phyloP scores from a whole-genome alignment of 1,140 invertebrate species.

The Arion vulgaris region DNA sequence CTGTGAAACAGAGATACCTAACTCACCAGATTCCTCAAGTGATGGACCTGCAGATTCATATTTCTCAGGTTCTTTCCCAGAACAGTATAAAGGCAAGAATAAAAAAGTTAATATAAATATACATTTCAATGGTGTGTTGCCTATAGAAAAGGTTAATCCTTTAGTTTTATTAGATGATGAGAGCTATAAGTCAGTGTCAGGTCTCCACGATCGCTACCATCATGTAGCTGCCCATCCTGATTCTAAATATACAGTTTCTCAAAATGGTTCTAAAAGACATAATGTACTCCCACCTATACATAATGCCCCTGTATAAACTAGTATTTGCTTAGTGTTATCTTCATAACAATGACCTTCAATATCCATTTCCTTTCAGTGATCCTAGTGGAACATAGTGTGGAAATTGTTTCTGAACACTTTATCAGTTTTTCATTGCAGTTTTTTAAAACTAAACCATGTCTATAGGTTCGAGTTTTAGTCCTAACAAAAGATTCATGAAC shows the following conservation, averaged over 20 bases:
- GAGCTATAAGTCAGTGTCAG: constrained; percentile 20
- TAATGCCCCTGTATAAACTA: not conserved
- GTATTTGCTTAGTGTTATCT: too few relatives aligned
- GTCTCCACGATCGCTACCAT: constrained; percentile 43
- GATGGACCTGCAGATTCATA: constrained; percentile 51
- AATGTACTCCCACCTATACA: constrained; percentile 67
- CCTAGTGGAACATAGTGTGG: too few relatives aligned
- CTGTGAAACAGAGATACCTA: constrained; percentile 15
- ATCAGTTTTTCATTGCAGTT: too few relatives aligned
- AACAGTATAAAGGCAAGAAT: constrained; percentile 48
- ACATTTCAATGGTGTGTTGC: constrained; percentile 48
- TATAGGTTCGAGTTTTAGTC: too few relatives aligned
- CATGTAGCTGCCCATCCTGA: constrained; percentile 47
- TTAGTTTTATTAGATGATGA: constrained; percentile 51
- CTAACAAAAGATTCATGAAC: too few relatives aligned
- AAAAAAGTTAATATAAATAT: constrained; percentile 14
- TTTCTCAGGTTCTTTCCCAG: constrained; percentile 61
- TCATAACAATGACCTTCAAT: too few relatives aligned
- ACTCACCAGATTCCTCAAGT: constrained; percentile 60
- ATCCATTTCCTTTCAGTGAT: too few relatives aligned
- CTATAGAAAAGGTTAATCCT: constrained; percentile 59
- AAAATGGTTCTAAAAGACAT: constrained; percentile 67
- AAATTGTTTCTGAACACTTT: too few relatives aligned
- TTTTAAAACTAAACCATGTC: too few relatives aligned
- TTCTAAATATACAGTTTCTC: constrained; percentile 43